A percentile compares a stretch with the other conserved stretches of the same genome.
Conservation (phyloP, 2,113 vertebrate genomes). For the Himantopus leucocephalus region DNA sequence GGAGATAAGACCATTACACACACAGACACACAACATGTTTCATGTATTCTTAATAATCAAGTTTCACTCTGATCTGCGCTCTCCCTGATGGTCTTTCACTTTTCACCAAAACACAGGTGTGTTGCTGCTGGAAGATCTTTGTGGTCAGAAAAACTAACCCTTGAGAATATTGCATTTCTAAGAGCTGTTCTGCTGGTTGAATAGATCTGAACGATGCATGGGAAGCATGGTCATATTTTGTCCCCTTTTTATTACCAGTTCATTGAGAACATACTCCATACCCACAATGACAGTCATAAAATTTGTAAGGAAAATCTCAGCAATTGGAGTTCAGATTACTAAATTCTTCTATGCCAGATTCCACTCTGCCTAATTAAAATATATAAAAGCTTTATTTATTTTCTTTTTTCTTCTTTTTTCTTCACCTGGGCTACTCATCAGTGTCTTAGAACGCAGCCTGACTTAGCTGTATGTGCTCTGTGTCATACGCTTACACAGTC, state of each 20-base stretch:
- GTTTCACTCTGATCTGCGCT: background rate
- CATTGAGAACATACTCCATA: background rate
- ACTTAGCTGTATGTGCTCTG: background rate
- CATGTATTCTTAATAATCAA: background rate
- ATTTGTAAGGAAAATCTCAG: background rate
- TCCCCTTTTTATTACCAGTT: background rate
- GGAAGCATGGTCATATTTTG: background rate
- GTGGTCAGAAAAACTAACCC: background rate
- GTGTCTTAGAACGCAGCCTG: background rate
- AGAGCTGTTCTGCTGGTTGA: background rate
- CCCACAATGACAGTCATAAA: background rate
- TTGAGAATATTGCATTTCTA: background rate
- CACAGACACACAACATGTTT: background rate
- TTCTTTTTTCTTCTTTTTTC: no score
- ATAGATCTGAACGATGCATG: background rate
- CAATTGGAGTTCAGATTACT: background rate
- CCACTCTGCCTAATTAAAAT: background rate
- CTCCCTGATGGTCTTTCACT: background rate
- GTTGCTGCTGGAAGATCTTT: background rate
- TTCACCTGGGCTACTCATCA: background rate
- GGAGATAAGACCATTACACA: background rate
- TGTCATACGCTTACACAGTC: background rate
- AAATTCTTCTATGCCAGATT: background rate
- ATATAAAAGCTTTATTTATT: background rate
- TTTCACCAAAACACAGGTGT: background rate